These are phyloP conservation scores for Drosophila greeni DNA, from an alignment of 2,888 invertebrate species.

Conservation along the genomic window DNA sequence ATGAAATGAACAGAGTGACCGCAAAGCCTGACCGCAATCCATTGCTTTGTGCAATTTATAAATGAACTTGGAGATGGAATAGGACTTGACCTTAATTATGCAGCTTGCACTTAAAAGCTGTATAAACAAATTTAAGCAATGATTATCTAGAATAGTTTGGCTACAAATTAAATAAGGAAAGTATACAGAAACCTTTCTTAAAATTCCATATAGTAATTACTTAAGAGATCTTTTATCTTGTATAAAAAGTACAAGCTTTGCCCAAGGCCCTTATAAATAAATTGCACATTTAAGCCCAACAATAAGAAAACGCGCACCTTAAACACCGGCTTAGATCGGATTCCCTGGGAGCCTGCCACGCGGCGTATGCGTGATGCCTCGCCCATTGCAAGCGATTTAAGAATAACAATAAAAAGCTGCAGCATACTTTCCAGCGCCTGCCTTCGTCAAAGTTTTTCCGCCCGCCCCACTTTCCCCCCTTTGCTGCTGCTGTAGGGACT, in stretches of 20 bases:
- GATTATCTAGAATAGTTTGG: neutral
- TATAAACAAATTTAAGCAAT: neutral
- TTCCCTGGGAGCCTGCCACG: conserved; percentile 1
- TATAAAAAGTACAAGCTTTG: neutral
- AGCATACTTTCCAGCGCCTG: conserved; percentile 46
- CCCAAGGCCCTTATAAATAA: neutral
- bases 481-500: conserved; percentile 9
- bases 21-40: conserved; percentile 19
- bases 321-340: neutral
- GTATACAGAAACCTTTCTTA: neutral
- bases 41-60: conserved; percentile 4
- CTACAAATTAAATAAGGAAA: neutral
- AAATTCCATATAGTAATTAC: neutral
- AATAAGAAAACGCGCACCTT: neutral
- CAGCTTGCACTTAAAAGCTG: neutral
- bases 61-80: neutral
- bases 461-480: neutral
- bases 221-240: neutral
- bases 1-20: conserved; percentile 10
- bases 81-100: neutral
- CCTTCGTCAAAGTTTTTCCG: conserved; percentile 37
- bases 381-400: neutral
- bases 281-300: neutral
- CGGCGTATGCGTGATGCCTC: conserved; percentile 20
- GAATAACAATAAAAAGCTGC: conserved; percentile 29